Conservation (phyloP, 1,140 invertebrate genomes). For the Diprion similis region DNA sequence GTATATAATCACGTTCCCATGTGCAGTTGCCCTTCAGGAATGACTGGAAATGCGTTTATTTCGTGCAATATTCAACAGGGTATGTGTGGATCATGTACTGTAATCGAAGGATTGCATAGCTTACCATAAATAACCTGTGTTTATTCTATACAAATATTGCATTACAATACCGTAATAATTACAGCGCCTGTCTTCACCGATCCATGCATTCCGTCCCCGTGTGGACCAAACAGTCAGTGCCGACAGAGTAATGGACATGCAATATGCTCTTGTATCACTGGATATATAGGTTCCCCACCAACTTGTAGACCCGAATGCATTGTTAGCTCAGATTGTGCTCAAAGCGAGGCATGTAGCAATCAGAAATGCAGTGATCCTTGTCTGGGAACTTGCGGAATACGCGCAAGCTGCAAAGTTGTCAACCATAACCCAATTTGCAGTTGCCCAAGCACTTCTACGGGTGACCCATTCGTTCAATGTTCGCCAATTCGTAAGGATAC, state of each 20-base stretch:
- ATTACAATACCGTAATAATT: constrained; percentile 37
- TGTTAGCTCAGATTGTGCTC: constrained; percentile 66
- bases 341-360: constrained; percentile 64
- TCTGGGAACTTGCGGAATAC: constrained; percentile 67
- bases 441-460: constrained; percentile 63
- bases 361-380: constrained; percentile 69
- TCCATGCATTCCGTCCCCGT: constrained; percentile 73
- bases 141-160: constrained; percentile 41
- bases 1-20: constrained; percentile 62
- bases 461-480: constrained; percentile 68
- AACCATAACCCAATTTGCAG: constrained; percentile 68
- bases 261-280: constrained; percentile 66
- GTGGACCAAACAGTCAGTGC: constrained; percentile 77
- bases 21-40: constrained; percentile 62
- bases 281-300: constrained; percentile 65
- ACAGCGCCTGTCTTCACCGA: constrained; percentile 39
- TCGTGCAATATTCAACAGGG: constrained; percentile 49
- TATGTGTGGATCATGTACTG: constrained; percentile 48
- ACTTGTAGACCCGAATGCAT: constrained; percentile 64
- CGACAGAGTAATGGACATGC: constrained; percentile 58
- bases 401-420: constrained; percentile 65
- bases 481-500: constrained; percentile 35
- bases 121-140: constrained; percentile 23
- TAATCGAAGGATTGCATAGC: constrained; percentile 32
- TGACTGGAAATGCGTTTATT: constrained; percentile 63